Evolutionary conservation across 2,797 vertebrate species (phyloP).

Genomic region (Danio kyathit): DNA sequence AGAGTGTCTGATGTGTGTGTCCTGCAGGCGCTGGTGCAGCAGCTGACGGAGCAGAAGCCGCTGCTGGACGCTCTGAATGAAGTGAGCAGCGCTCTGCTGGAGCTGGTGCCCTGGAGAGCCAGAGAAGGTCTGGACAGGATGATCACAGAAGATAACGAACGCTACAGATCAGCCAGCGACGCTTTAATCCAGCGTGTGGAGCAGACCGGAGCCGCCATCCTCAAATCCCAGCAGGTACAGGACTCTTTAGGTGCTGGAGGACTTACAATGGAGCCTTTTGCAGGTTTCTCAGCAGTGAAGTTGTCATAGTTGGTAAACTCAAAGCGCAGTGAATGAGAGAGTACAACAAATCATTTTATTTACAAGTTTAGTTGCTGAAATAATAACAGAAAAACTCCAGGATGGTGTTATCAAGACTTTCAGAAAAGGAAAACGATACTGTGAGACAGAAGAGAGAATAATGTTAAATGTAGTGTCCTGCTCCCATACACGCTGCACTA

Average conservation of each 20-base stretch:
- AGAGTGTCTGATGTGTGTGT: background rate
- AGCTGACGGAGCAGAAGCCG: conserved; percentile 85
- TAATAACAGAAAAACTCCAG: no score
- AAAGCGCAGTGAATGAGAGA: no score
- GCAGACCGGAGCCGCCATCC: conserved; percentile 89
- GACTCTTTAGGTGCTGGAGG: background rate
- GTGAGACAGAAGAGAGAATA: no score
- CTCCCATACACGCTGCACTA: no score
- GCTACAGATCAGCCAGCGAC: conserved; percentile 86
- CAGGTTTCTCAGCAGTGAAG: no score
- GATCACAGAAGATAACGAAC: conserved; percentile 90
- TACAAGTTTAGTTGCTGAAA: no score
- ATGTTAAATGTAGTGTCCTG: no score
- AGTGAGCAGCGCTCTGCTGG: conserved; percentile 88
- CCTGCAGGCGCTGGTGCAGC: conserved; percentile 86
- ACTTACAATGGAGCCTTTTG: no score
- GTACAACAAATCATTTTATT: no score
- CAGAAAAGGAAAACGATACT: no score
- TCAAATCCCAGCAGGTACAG: conserved; percentile 92
- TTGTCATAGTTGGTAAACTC: no score
- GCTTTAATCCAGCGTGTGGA: conserved; percentile 87
- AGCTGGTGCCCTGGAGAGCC: conserved; percentile 95
- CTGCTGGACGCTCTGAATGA: conserved; percentile 91
- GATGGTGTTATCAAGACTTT: no score
- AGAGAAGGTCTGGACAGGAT: conserved; percentile 92